phyloP scores from a whole-genome alignment of 2,888 invertebrate species.

The Zygogramma bicolorata region DNA sequence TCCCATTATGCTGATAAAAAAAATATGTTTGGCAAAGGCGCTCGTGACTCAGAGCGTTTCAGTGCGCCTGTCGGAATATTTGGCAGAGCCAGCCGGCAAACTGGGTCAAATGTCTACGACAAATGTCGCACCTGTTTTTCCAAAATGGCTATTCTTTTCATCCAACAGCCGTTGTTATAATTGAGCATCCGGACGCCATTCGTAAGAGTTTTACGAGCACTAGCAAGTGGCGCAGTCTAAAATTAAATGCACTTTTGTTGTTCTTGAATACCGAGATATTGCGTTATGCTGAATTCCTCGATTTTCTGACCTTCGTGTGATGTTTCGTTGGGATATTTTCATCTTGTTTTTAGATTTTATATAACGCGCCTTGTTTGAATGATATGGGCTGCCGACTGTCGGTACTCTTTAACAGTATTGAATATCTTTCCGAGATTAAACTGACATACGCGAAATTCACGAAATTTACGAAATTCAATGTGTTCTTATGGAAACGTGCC shows the following conservation, averaged over 20 bases:
- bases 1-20: not conserved
- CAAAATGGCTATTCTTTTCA: conserved; percentile 23
- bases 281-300: not conserved
- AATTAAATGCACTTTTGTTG: conserved; percentile 4
- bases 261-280: not conserved
- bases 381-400: not conserved
- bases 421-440: not conserved
- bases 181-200: not conserved
- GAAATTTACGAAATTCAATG: too few relatives aligned
- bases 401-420: not conserved
- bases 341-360: not conserved
- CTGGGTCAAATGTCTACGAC: conserved; percentile 30
- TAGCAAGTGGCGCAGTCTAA: conserved; percentile 5
- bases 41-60: not conserved
- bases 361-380: not conserved
- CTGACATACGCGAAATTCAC: not conserved
- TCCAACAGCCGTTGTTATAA: not conserved
- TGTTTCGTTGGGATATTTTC: not conserved
- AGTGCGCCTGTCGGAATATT: conserved; percentile 23
- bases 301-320: not conserved
- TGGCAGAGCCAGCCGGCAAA: conserved; percentile 25
- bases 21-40: not conserved
- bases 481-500: not conserved
- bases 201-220: not conserved
- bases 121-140: conserved; percentile 31